Percentiles rank a stretch among this genome's conserved stretches.
phyloP scores from a whole-genome alignment of 2,888 invertebrate genomes.

The Hypercompe scribonia region DNA sequence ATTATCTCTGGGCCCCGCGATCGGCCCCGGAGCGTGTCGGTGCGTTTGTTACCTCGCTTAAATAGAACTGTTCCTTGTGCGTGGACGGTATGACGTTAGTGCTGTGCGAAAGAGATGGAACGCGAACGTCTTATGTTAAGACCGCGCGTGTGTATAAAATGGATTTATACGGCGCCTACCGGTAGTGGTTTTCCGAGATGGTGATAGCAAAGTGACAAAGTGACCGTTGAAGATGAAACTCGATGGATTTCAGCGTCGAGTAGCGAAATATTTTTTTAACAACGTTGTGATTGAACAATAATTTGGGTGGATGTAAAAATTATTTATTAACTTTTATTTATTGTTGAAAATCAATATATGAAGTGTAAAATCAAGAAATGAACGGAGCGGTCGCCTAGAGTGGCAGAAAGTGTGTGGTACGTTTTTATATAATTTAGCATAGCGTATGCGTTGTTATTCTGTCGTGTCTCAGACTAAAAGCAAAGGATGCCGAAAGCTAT shows the following conservation, averaged over 20 bases:
- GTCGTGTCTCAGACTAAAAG: constrained; percentile 18
- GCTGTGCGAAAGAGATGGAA: constrained; percentile 40
- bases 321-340: constrained; percentile 76
- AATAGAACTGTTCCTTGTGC: constrained; percentile 41
- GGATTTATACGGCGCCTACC: constrained; percentile 69
- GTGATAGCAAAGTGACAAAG: constrained; percentile 77
- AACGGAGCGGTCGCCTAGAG: constrained; percentile 63
- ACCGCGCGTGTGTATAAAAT: constrained; percentile 60
- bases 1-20: constrained; percentile 34
- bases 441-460: constrained; percentile 45
- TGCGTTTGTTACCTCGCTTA: constrained; percentile 37
- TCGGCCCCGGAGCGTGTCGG: constrained; percentile 20
- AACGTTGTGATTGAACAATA: constrained; percentile 72
- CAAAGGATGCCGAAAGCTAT: not conserved
- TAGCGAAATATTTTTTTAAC: constrained; percentile 68
- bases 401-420: constrained; percentile 31
- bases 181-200: constrained; percentile 56
- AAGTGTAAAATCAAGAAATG: constrained; percentile 47
- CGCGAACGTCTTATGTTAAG: constrained; percentile 70
- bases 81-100: constrained; percentile 38
- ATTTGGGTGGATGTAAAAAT: constrained; percentile 62
- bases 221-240: constrained; percentile 44
- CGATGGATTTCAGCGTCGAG: constrained; percentile 39
- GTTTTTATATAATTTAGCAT: constrained; percentile 42
- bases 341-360: constrained; percentile 67